Conservation (phyloP, 2,797 vertebrate genomes). For the Odontamblyopus lacepedii region DNA sequence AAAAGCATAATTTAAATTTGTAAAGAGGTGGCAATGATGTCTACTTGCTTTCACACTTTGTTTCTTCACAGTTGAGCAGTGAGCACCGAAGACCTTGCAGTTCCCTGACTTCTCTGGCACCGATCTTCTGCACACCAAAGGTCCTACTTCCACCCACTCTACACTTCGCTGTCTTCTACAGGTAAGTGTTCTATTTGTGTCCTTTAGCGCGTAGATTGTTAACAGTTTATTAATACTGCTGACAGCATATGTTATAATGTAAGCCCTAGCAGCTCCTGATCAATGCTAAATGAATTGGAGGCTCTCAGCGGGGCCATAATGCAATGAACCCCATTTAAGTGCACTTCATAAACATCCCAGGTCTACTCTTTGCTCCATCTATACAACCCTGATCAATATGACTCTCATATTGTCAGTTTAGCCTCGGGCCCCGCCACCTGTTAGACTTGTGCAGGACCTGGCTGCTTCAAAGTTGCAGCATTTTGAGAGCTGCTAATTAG, state of each 20-base stretch:
- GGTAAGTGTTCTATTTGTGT: not conserved
- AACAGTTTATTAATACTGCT: conserved; percentile 43
- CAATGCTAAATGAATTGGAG: conserved; percentile 60
- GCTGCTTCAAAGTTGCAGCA: conserved; percentile 46
- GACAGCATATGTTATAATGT: conserved; percentile 19
- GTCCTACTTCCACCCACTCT: not conserved
- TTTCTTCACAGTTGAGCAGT: not conserved
- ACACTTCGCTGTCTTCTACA: not conserved
- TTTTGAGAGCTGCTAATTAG: conserved; percentile 55
- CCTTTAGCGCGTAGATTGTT: conserved; percentile 17
- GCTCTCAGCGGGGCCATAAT: conserved; percentile 37
- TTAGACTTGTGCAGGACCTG: conserved; percentile 43
- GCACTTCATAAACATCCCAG: conserved; percentile 58
- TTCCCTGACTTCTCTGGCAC: not conserved
- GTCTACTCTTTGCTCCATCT: conserved; percentile 35
- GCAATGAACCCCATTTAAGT: conserved; percentile 53
- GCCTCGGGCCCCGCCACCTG: conserved; percentile 48
- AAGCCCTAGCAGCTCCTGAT: conserved; percentile 41
- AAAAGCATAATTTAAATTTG: too few species aligned
- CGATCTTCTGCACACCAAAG: not conserved
- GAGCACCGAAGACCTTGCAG: not conserved
- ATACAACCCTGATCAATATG: conserved; percentile 50
- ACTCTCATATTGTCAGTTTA: conserved; percentile 37
- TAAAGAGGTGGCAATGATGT: not conserved
- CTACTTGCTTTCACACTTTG: not conserved